phyloP scores from a whole-genome alignment of 2,888 invertebrate species.

The Yponomeuta malinellus region DNA sequence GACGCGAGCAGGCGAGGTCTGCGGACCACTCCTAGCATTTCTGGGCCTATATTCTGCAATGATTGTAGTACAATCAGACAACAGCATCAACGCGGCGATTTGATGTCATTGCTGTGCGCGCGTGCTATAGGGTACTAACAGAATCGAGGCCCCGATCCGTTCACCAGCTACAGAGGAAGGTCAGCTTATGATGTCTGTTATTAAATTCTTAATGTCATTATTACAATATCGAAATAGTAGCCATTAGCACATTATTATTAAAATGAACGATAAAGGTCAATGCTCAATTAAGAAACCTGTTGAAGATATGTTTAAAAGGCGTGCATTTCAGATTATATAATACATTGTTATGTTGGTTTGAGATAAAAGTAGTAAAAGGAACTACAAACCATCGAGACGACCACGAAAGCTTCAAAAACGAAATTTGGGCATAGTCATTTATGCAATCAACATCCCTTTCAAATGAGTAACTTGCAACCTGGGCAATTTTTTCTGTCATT shows the following conservation, averaged over 20 bases:
- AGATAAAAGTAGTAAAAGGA: background rate
- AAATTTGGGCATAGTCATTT: background rate
- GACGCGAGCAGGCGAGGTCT: slow-evolving; percentile 1
- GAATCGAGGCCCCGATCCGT: background rate
- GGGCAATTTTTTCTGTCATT: too few relatives aligned
- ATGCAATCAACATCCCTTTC: background rate
- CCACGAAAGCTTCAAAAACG: too few relatives aligned
- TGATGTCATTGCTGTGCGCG: too few relatives aligned
- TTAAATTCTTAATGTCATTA: background rate
- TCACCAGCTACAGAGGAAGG: background rate
- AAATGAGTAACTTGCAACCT: background rate
- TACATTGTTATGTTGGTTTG: background rate
- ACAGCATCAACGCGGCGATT: too few relatives aligned
- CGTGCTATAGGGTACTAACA: too few relatives aligned
- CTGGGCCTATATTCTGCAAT: background rate
- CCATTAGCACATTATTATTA: background rate
- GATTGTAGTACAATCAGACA: too few relatives aligned
- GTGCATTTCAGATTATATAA: background rate
- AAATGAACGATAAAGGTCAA: background rate
- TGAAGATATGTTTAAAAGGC: background rate
- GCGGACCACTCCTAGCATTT: background rate
- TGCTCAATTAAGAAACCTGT: background rate
- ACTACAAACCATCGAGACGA: too few relatives aligned
- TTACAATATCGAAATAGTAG: too few relatives aligned
- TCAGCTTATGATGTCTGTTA: background rate